Base-by-base conservation (phyloP, 2,888 invertebrate species). In the Hypsopygia costalis region DNA sequence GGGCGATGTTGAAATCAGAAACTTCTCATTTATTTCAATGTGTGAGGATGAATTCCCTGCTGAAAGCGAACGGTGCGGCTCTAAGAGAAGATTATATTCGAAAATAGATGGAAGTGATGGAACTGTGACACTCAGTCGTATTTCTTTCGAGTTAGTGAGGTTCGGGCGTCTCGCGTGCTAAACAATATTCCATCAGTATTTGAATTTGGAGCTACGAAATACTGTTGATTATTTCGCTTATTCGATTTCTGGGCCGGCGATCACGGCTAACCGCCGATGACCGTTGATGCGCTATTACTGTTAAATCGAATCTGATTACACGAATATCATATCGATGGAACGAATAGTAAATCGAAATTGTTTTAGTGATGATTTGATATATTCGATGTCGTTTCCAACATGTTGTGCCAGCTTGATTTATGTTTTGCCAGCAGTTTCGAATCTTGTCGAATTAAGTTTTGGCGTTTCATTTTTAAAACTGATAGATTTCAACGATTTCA, bases 151-250 rank as follows among this genome's bases (percentile, higher is more conserved):
- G 47, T 53, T 49, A 44, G 34, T 41, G 27, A 57, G 29, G 69
- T 67, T 57, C 45, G 36, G 42, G 42, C 48, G 43, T 22, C 25
- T 57, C 58, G 58, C 61, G 58, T 62, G 66, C 62, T 56, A 55
- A 59, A 56, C 65, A 59, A 68, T 69, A 68, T 67, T 69, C 65
- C 61, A 62, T 56, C 58, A 60, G 54, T 58, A 67, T 60, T 62
- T 54, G 58, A 61, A 62, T 61, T 59, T 53, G 60, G 56, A 49
- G 58, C 55, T 30, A 59, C 48, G 55, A 31, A 36, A 33, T 33
- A 33, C 16, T 27, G 38, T 33, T 36, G 36, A 36, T 36, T 36
- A 36, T 36, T 39, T 39, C 38, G 32, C 32, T 39, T 33, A 39
- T 39, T 39, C 36, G 30, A 36, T 36, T 36, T 36, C 21, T 21